Percentiles rank a stretch among this genome's conserved stretches.
Evolutionary conservation across 2,888 invertebrate genomes (phyloP).

Genomic region (Argyresthia goedartella): DNA sequence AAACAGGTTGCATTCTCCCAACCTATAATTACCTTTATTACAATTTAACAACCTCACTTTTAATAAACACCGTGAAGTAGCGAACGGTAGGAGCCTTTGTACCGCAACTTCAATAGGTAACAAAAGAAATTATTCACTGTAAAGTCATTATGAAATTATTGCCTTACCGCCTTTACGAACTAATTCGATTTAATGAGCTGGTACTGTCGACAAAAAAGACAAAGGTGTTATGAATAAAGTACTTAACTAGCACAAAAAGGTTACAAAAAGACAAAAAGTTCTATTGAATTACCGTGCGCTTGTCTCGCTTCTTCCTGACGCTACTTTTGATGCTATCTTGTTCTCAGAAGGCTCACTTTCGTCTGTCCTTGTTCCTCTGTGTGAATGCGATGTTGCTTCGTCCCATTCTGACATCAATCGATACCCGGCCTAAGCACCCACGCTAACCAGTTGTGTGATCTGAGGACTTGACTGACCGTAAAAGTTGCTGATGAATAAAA

Average conservation of each 20-base stretch:
- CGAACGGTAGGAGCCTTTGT: too few species aligned
- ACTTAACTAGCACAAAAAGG: constrained; percentile 35
- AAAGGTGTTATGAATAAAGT: constrained; percentile 67
- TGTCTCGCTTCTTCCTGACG: constrained; percentile 46
- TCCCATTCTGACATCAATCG: constrained; percentile 47
- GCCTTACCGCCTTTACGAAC: constrained; percentile 25
- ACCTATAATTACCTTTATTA: too few species aligned
- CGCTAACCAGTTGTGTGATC: constrained; percentile 35
- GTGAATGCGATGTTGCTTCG: constrained; percentile 11
- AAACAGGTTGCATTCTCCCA: too few species aligned
- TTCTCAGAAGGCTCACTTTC: constrained; percentile 47
- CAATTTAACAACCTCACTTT: too few species aligned
- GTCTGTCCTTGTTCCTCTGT: constrained; percentile 23
- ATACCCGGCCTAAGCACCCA: constrained; percentile 47
- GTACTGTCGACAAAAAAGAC: constrained; percentile 33
- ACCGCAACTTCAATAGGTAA: too few species aligned
- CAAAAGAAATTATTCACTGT: too few species aligned
- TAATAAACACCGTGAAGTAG: too few species aligned
- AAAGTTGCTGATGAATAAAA: too few species aligned
- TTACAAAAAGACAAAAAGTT: constrained; percentile 25
- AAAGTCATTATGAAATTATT: not conserved
- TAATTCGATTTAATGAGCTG: constrained; percentile 50
- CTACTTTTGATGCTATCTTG: constrained; percentile 59
- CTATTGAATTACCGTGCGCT: constrained; percentile 54
- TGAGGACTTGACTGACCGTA: too few species aligned